phyloP scores from a whole-genome alignment of 2,888 invertebrate species.

The Galerucella pusilla region DNA sequence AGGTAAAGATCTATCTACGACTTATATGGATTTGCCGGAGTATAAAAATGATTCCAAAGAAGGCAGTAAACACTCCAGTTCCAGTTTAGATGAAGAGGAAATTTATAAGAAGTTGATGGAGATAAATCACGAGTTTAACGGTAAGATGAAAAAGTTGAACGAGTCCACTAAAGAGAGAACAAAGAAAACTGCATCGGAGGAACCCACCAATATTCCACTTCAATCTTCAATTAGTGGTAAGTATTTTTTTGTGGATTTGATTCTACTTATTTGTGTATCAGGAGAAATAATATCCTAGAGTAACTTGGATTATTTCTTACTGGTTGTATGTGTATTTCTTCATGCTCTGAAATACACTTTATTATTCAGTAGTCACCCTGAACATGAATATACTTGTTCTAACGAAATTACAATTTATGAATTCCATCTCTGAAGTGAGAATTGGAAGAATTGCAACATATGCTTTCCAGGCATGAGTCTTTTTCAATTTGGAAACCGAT shows the following conservation, averaged over 20 bases:
- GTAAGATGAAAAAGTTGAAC: constrained; percentile 51
- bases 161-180: neutral
- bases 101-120: constrained; percentile 53
- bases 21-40: constrained; percentile 57
- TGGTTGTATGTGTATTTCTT: too few species aligned
- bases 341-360: neutral
- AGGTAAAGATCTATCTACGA: constrained; percentile 57
- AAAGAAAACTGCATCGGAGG: constrained; percentile 10
- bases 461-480: too few species aligned
- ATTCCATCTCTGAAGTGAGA: too few species aligned
- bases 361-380: too few species aligned
- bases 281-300: too few species aligned
- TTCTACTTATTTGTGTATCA: too few species aligned
- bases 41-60: constrained; percentile 45
- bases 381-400: neutral
- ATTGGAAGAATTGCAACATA: too few species aligned
- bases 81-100: constrained; percentile 52
- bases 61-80: constrained; percentile 41
- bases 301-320: too few species aligned
- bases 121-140: constrained; percentile 56
- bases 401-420: too few species aligned
- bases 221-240: neutral
- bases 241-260: neutral
- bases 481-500: too few species aligned
- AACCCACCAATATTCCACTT: neutral